A percentile compares a stretch with the other conserved stretches of the same genome.
These are phyloP conservation scores for Gymnothorax reevesii DNA, from an alignment of 2,797 vertebrate genomes.

Conservation along the genomic window DNA sequence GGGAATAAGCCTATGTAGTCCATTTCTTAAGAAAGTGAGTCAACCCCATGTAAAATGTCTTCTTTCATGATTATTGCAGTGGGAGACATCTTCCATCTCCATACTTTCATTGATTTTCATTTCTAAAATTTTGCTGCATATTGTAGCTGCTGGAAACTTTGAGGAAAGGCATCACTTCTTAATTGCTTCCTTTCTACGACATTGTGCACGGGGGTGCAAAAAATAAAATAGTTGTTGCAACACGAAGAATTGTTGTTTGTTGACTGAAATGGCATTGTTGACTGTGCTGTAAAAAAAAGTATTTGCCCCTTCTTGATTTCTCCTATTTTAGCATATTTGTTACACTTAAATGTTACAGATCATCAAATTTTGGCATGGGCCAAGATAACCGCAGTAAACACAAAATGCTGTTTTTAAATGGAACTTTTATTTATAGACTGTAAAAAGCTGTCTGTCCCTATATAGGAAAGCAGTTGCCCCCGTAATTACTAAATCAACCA, in stretches of 20 bases:
- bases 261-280: too few relatives aligned
- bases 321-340: too few relatives aligned
- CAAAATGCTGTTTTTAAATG: too few relatives aligned
- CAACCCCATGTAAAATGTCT: neutral
- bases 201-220: neutral
- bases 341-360: too few relatives aligned
- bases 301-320: too few relatives aligned
- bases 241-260: neutral
- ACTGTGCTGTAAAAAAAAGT: too few relatives aligned
- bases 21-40: neutral
- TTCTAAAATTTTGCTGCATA: conserved; percentile 1
- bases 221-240: neutral
- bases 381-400: too few relatives aligned
- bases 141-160: neutral
- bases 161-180: neutral
- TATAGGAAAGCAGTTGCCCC: too few relatives aligned
- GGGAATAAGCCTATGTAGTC: neutral
- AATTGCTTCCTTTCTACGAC: neutral
- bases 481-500: too few relatives aligned
- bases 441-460: too few relatives aligned
- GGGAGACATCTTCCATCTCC: neutral
- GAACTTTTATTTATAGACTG: too few relatives aligned
- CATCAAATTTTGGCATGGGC: too few relatives aligned
- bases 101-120: neutral
- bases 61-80: conserved; percentile 1